Percentiles rank a stretch among this genome's conserved stretches.
Conservation (phyloP, 1,140 invertebrate genomes). For the Gerris buenoi region DNA sequence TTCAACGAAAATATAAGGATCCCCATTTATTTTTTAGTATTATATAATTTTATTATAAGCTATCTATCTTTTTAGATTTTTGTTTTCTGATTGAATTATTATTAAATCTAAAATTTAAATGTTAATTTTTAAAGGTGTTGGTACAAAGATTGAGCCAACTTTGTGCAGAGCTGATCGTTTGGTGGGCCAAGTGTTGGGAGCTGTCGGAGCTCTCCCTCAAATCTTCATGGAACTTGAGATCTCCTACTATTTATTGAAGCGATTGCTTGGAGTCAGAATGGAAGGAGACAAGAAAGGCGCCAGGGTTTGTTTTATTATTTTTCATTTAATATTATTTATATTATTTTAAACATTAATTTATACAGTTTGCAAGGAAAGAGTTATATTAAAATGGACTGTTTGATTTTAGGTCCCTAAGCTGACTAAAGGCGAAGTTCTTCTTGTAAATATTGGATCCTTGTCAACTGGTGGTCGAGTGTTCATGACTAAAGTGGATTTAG, state of each 20-base stretch:
- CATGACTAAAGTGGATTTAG: slow-evolving; percentile 92
- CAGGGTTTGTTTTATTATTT: slow-evolving; percentile 45
- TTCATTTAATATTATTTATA: no score
- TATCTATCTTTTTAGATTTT: no score
- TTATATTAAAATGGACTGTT: no score
- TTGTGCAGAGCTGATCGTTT: slow-evolving; percentile 93
- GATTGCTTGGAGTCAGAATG: slow-evolving; percentile 89
- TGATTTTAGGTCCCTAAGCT: slow-evolving; percentile 61
- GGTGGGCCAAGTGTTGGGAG: slow-evolving; percentile 96
- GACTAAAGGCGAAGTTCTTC: slow-evolving; percentile 72
- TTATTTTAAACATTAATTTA: no score
- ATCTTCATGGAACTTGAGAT: slow-evolving; percentile 98
- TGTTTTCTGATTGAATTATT: no score
- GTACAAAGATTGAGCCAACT: slow-evolving; percentile 97
- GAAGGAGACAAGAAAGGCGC: slow-evolving; percentile 98
- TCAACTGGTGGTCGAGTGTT: slow-evolving; percentile 93
- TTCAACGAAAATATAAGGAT: no score
- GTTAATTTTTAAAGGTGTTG: no score
- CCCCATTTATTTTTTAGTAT: no score
- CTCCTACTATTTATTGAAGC: slow-evolving; percentile 89
- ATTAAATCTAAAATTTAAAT: no score
- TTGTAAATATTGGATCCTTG: slow-evolving; percentile 97
- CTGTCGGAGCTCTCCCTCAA: slow-evolving; percentile 86
- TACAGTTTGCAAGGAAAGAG: no score
- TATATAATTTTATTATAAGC: no score